Evolutionary conservation across 2,888 invertebrate genomes (phyloP), one percentile per base, ranked within the genome.

Genomic region (Chymomyza amoena): DNA sequence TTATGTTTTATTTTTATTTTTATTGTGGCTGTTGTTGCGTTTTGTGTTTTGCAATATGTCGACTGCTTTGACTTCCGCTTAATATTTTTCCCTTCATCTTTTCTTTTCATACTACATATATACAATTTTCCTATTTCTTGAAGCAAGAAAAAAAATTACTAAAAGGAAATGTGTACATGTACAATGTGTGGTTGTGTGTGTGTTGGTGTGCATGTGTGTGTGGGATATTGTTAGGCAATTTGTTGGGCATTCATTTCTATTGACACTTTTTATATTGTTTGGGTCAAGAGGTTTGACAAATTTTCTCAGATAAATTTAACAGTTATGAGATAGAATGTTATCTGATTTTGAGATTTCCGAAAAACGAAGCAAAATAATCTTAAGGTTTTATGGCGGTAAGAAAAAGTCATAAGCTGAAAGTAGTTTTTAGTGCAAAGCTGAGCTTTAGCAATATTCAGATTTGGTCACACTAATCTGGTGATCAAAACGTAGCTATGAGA

Each of bases 121-220:
- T 32, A 32, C 32, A 32, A 59, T 52, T 45, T 45, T 45, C 13
- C 7, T 65, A 61, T 63, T 66, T 71, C 70, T 68, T 67, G 69
- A 71, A 66, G 59, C 52, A 64, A 54, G 60, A 68, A 74, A 54
- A 61, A 68, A 74, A 71, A 56, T 50, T 56, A 51, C 73, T 76
- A 84, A 39, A 62, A 79, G 79, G 84, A 82, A 82, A 82, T 86
- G 84, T 86, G 84, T 77, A 65, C 54, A 84, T 75, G 82, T 80
- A 6, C 5, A 20, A 5, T 18, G 25, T 67, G 74, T 54, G 32
- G 56, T 15, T 69, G 45, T 59, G 9, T 62, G 51, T 64, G 72
- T n/a, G 36, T 25, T 51, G 51, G 66, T 64, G 3, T 25, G 4
- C 4, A 4, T 69, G 45, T 25, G 51, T 57, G 66, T 64, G 59